phyloP scores from a whole-genome alignment of 1,140 invertebrate genomes.

The Argopecten irradians region DNA sequence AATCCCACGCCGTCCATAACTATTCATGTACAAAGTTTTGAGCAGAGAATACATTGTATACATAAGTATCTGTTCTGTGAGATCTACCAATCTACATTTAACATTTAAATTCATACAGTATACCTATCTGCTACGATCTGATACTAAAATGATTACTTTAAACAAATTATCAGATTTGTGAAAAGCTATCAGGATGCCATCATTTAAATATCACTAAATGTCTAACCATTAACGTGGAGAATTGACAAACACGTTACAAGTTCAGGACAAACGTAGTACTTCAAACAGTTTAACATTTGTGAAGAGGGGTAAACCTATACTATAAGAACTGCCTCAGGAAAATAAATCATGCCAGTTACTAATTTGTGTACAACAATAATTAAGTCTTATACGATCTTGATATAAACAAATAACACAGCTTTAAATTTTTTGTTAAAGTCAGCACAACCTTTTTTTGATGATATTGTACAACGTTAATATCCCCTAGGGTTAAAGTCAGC shows the following conservation, averaged over 20 bases:
- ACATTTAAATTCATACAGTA: not conserved
- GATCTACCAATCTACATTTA: not conserved
- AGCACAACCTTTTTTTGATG: too few relatives aligned
- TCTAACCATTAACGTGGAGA: not conserved
- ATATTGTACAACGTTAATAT: too few relatives aligned
- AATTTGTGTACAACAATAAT: not conserved
- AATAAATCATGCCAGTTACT: not conserved
- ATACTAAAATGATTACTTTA: not conserved
- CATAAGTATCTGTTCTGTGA: too few relatives aligned
- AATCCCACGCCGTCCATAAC: too few relatives aligned
- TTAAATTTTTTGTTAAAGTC: too few relatives aligned
- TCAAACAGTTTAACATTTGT: not conserved
- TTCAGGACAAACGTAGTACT: not conserved
- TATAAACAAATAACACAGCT: too few relatives aligned
- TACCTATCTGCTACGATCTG: too few relatives aligned
- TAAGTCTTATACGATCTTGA: not conserved
- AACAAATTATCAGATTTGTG: not conserved
- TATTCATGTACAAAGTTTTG: too few relatives aligned
- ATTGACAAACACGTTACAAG: not conserved
- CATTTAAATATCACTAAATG: not conserved
- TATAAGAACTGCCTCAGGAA: not conserved
- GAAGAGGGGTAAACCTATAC: not conserved
- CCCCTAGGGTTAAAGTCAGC: too few relatives aligned
- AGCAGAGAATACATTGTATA: too few relatives aligned
- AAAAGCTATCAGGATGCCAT: not conserved